Percentiles rank a stretch among this genome's conserved stretches.
These are phyloP conservation scores for Oreortyx pictus DNA, from an alignment of 2,797 vertebrate species.

Conservation along the genomic window DNA sequence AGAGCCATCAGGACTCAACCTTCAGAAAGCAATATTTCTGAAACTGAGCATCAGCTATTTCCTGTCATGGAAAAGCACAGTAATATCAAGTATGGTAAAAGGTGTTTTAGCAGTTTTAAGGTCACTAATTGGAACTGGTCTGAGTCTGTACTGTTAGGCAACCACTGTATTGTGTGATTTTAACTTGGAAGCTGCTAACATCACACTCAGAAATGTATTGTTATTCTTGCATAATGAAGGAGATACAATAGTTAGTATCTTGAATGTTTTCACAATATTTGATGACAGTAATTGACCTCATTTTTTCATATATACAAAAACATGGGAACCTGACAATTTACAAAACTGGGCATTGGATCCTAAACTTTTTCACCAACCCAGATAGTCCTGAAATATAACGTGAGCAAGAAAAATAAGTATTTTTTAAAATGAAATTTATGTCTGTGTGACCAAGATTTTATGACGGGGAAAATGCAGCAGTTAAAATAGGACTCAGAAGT, in stretches of 20 bases:
- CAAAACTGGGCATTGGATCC: neutral
- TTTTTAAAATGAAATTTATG: neutral
- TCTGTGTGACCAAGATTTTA: neutral
- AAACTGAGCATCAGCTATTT: neutral
- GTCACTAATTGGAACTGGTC: neutral
- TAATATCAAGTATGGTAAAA: neutral
- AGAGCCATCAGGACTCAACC: neutral
- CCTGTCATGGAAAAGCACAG: neutral
- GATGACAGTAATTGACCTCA: neutral
- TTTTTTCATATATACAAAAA: slow-evolving; percentile 11
- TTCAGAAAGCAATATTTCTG: neutral
- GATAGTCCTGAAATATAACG: neutral
- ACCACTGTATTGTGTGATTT: neutral
- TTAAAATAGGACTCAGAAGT: neutral
- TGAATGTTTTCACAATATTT: neutral
- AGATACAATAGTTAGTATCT: neutral
- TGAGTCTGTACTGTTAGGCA: neutral
- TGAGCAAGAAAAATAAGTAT: neutral
- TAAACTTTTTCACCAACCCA: neutral
- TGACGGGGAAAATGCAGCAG: neutral
- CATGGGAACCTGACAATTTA: neutral
- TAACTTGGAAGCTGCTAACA: neutral
- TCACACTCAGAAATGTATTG: neutral
- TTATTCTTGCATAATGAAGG: neutral
- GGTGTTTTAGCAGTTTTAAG: neutral